Conservation (phyloP, 2,888 invertebrate species). For the Leuctra nigra region DNA sequence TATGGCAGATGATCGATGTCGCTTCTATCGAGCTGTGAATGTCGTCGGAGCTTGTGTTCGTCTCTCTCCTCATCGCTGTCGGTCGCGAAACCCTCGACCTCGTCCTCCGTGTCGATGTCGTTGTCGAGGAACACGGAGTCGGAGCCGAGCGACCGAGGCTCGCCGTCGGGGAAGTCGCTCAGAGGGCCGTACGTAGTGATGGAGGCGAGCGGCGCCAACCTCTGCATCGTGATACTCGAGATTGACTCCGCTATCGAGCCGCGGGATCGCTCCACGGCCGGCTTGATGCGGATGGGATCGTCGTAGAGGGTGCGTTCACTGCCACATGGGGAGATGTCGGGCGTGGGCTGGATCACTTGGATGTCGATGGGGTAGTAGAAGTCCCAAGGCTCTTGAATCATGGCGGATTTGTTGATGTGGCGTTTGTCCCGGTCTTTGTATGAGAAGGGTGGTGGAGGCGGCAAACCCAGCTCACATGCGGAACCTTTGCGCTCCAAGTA, state of each 20-base stretch:
- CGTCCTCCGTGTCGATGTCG: slow-evolving; percentile 72
- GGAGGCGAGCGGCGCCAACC: slow-evolving; percentile 71
- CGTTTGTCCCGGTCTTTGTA: slow-evolving; percentile 14
- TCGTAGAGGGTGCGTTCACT: slow-evolving; percentile 55
- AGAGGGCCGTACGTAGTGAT: slow-evolving; percentile 62
- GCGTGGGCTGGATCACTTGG: slow-evolving; percentile 69
- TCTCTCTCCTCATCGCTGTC: slow-evolving; percentile 55
- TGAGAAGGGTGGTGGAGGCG: slow-evolving; percentile 46
- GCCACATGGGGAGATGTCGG: slow-evolving; percentile 74
- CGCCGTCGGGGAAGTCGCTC: slow-evolving; percentile 59
- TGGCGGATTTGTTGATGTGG: slow-evolving; percentile 5
- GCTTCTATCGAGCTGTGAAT: slow-evolving; percentile 8
- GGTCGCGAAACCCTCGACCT: slow-evolving; percentile 76
- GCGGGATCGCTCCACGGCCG: slow-evolving; percentile 20
- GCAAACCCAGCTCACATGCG: slow-evolving; percentile 66
- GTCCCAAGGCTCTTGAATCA: slow-evolving; percentile 42
- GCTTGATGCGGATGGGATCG: slow-evolving; percentile 19
- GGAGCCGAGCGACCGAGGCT: slow-evolving; percentile 55
- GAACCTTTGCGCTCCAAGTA: slow-evolving; percentile 76
- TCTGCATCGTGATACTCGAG: slow-evolving; percentile 32
- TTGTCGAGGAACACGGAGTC: slow-evolving; percentile 76
- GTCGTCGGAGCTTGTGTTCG: slow-evolving; percentile 5
- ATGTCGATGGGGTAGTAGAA: slow-evolving; percentile 56
- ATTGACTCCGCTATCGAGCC: slow-evolving; percentile 6
- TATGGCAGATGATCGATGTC: neutral